These are phyloP conservation scores for Mareca strepera DNA, from an alignment of 2,797 vertebrate species.

Conservation along the genomic window DNA sequence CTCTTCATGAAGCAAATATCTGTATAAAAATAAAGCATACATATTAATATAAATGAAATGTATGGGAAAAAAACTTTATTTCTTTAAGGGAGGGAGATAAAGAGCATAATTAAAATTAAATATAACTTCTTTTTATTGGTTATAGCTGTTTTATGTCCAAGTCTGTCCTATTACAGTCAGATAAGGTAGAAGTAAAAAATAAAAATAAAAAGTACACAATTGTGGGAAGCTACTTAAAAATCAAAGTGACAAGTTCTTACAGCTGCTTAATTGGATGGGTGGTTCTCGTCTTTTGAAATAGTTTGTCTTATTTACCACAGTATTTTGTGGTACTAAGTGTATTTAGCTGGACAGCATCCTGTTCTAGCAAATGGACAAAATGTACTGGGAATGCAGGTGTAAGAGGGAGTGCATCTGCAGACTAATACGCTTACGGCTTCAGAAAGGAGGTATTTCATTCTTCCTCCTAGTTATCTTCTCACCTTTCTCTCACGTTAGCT, in stretches of 20 bases:
- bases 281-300: neutral
- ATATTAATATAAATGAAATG: neutral
- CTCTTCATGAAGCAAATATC: neutral
- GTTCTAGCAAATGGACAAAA: neutral
- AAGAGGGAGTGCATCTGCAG: neutral
- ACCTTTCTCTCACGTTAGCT: neutral
- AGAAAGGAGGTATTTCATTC: neutral
- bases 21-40: neutral
- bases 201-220: neutral
- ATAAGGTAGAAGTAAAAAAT: neutral
- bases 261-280: neutral
- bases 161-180: neutral
- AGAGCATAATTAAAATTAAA: neutral
- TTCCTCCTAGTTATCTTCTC: neutral
- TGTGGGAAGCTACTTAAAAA: neutral
- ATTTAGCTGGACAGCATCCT: neutral
- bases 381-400: neutral
- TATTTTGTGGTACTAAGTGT: neutral
- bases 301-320: neutral
- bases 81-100: neutral
- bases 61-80: neutral
- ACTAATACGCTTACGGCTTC: fast-evolving
- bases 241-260: neutral
- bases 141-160: neutral
- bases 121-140: neutral